These are phyloP conservation scores for Danaus chrysippus DNA, from an alignment of 2,888 invertebrate genomes.

Conservation along the genomic window DNA sequence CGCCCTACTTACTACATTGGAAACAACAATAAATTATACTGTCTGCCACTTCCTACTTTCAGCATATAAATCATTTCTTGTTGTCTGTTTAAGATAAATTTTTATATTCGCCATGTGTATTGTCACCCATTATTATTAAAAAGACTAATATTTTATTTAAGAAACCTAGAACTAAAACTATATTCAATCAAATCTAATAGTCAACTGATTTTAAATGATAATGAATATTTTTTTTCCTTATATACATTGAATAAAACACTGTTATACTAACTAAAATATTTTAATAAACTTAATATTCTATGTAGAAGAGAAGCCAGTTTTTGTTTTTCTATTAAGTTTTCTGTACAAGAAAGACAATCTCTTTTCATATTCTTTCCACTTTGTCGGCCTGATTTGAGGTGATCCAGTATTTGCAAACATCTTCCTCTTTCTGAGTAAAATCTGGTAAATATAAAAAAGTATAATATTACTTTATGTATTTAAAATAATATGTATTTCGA, in stretches of 20 bases:
- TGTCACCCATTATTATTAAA: no score
- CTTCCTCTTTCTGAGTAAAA: slow-evolving; percentile 84
- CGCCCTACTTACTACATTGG: no score
- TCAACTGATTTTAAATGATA: no score
- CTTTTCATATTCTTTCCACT: slow-evolving; percentile 87
- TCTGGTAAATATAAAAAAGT: slow-evolving; percentile 45
- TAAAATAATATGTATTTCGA: not conserved
- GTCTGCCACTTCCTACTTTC: no score
- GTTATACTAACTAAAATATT: not conserved
- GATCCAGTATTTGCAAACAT: slow-evolving; percentile 79
- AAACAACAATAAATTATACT: no score
- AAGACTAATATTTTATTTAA: no score
- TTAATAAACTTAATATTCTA: slow-evolving; percentile 7
- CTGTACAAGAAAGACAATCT: slow-evolving; percentile 86
- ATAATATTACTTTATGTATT: slow-evolving; percentile 2
- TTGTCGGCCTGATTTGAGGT: slow-evolving; percentile 84
- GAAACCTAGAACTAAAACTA: no score
- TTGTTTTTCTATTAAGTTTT: slow-evolving; percentile 89
- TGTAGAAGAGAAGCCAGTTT: slow-evolving; percentile 76
- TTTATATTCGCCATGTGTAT: no score
- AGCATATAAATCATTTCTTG: no score
- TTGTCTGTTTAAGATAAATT: no score
- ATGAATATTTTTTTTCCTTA: not conserved
- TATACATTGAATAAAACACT: not conserved
- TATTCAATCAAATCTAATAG: no score